A percentile compares a stretch with the other conserved stretches of the same genome.
phyloP scores from a whole-genome alignment of 2,113 vertebrate species.

The Sander vitreus region DNA sequence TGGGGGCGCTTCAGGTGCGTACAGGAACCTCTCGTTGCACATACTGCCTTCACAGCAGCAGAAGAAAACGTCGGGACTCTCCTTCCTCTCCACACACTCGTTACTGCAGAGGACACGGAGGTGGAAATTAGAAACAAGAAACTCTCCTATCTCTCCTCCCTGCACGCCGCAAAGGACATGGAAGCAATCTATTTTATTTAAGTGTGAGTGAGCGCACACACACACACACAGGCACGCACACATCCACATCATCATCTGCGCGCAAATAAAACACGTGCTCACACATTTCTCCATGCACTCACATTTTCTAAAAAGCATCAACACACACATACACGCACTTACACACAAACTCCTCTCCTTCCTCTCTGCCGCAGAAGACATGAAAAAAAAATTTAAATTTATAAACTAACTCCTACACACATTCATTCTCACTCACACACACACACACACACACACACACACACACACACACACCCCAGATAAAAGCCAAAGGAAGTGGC shows the following conservation, averaged over 20 bases:
- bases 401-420: conserved; percentile 63
- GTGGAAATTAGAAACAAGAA: conserved; percentile 20
- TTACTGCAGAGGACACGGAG: conserved; percentile 81
- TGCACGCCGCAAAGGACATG: neutral
- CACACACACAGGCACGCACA: neutral
- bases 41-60: conserved; percentile 98
- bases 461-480: conserved; percentile 60
- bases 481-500: conserved; percentile 80
- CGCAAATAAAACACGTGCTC: neutral
- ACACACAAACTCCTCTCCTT: conserved; percentile 35
- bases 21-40: conserved; percentile 96
- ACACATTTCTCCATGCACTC: neutral
- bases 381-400: conserved; percentile 44
- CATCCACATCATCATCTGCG: neutral
- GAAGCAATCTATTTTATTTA: conserved; percentile 25
- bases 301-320: no score
- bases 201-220: neutral
- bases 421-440: conserved; percentile 4
- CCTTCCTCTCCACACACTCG: conserved; percentile 96
- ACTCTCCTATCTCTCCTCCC: conserved; percentile 18
- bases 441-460: conserved; percentile 61
- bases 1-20: conserved; percentile 88
- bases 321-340: neutral
- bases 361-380: conserved; percentile 25
- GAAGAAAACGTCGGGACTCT: conserved; percentile 97